These are phyloP conservation scores for Corynorhinus townsendii DNA, from an alignment of 2,113 vertebrate species.

Conservation along the genomic window DNA sequence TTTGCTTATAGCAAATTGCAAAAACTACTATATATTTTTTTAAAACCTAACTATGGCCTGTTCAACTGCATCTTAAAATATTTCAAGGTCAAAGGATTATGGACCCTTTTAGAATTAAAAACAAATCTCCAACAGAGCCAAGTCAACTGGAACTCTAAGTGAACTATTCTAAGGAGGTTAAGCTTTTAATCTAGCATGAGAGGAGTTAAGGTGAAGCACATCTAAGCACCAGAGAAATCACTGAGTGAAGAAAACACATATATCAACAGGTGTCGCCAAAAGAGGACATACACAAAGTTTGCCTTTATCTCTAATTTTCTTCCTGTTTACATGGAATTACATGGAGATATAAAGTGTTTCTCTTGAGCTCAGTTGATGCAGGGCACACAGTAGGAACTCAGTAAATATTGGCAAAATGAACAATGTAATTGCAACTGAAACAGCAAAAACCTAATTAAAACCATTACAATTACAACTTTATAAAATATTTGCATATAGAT, in stretches of 20 bases:
- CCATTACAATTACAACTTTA: constrained; percentile 10
- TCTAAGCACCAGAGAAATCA: neutral
- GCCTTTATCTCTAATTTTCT: neutral
- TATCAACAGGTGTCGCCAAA: neutral
- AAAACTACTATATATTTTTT: constrained; percentile 1
- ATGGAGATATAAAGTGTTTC: neutral
- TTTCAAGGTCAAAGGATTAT: neutral
- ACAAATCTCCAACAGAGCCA: constrained; percentile 1
- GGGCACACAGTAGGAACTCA: neutral
- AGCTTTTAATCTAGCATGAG: constrained; percentile 33
- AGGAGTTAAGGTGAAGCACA: constrained; percentile 33
- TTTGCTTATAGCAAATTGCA: neutral
- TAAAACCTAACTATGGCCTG: neutral
- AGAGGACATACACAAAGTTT: neutral
- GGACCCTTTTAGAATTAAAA: constrained; percentile 35
- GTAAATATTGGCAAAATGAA: neutral
- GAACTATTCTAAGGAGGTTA: neutral
- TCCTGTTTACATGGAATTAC: neutral
- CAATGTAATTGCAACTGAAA: neutral
- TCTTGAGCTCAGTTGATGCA: neutral
- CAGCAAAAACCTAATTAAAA: neutral
- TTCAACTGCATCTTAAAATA: constrained; percentile 10
- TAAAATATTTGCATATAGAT: neutral
- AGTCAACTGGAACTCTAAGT: neutral
- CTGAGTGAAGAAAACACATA: neutral